phyloP scores from a whole-genome alignment of 2,797 vertebrate species.

The Liasis olivaceus region DNA sequence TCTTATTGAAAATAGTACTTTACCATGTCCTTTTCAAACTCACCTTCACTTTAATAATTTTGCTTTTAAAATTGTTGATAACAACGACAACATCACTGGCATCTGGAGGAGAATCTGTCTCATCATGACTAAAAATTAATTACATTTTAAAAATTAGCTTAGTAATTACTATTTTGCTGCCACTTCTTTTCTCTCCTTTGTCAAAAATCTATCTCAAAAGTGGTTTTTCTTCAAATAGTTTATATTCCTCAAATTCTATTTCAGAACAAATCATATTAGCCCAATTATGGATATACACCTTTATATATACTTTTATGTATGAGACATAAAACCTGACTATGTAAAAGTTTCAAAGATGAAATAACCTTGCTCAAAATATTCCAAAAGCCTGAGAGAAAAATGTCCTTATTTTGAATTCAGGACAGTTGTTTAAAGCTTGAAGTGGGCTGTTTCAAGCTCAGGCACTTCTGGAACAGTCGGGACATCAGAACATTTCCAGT shows the following conservation, averaged over 20 bases:
- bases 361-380: not conserved
- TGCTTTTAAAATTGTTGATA: slow-evolving; percentile 95
- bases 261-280: not conserved
- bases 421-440: not conserved
- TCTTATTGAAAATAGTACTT: slow-evolving; percentile 6
- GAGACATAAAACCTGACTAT: not conserved
- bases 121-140: slow-evolving; percentile 85
- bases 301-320: not conserved
- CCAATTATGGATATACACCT: not conserved
- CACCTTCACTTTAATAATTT: slow-evolving; percentile 99
- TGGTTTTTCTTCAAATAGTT: not conserved
- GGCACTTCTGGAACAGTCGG: not conserved
- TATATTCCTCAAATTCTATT: not conserved
- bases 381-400: not conserved
- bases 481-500: not conserved
- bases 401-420: not conserved
- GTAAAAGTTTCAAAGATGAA: not conserved
- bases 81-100: slow-evolving; percentile 88
- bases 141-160: slow-evolving; percentile 18
- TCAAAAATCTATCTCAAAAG: not conserved
- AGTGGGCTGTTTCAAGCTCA: not conserved
- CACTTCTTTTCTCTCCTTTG: slow-evolving; percentile 19
- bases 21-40: slow-evolving; percentile 40
- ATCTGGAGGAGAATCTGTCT: slow-evolving; percentile 92
- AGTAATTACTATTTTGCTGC: not conserved